Conservation (phyloP, 2,113 vertebrate species). For the Melanotaenia duboulayi region DNA sequence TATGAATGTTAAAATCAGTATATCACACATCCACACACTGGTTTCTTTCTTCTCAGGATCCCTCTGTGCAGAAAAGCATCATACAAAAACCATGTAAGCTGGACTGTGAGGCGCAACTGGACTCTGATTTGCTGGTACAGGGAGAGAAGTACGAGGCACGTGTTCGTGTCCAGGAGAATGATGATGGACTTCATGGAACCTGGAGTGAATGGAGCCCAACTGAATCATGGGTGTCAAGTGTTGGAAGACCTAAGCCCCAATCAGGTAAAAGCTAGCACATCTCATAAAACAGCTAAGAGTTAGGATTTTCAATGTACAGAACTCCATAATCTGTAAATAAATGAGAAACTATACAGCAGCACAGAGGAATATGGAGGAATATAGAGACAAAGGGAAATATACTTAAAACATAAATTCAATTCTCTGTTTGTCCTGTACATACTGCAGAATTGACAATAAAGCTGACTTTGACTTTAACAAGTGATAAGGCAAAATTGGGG, state of each 20-base stretch:
- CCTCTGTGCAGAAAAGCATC: too few relatives aligned
- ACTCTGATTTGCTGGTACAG: neutral
- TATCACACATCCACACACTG: neutral
- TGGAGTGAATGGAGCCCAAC: constrained; percentile 76
- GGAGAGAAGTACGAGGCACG: constrained; percentile 40
- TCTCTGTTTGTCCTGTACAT: too few relatives aligned
- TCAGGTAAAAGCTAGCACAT: constrained; percentile 22
- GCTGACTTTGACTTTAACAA: too few relatives aligned
- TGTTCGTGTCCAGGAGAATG: rapidly evolving
- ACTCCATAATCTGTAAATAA: too few relatives aligned
- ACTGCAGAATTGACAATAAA: too few relatives aligned
- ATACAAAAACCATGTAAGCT: rapidly evolving
- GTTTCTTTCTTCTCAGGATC: constrained; percentile 25
- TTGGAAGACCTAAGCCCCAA: neutral
- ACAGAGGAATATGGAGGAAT: too few relatives aligned
- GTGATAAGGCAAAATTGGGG: too few relatives aligned
- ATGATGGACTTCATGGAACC: rapidly evolving
- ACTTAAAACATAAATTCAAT: too few relatives aligned
- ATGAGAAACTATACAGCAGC: too few relatives aligned
- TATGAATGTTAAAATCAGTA: neutral
- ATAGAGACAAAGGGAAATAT: too few relatives aligned
- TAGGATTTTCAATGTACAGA: too few relatives aligned
- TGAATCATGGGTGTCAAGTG: constrained; percentile 51
- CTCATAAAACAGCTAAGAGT: too few relatives aligned
- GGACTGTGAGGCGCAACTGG: neutral